A percentile compares a stretch with the other conserved stretches of the same genome.
These are phyloP conservation scores for Malurus splendens DNA, from an alignment of 2,797 vertebrate species.

Conservation along the genomic window DNA sequence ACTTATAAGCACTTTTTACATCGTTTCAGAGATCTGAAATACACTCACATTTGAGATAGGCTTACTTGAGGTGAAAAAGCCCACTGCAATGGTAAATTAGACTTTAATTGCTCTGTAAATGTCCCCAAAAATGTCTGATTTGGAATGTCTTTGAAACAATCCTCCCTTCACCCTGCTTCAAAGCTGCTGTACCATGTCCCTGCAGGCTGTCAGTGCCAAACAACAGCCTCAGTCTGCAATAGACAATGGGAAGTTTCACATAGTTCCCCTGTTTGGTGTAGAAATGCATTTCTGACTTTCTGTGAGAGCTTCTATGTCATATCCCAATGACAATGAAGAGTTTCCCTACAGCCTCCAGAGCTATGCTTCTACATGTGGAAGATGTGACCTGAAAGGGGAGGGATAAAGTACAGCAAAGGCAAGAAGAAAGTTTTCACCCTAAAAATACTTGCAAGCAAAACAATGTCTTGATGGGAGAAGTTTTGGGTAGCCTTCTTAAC, in stretches of 20 bases:
- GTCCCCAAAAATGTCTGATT: neutral
- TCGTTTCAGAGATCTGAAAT: neutral
- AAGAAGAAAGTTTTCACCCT: neutral
- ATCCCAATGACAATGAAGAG: neutral
- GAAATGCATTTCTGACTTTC: neutral
- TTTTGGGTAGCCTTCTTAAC: neutral
- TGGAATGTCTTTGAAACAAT: neutral
- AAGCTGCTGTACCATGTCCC: neutral
- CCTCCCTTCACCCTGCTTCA: neutral
- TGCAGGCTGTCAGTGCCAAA: neutral
- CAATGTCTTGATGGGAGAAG: neutral
- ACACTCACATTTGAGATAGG: neutral
- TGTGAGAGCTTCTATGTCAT: neutral
- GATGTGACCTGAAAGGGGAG: neutral
- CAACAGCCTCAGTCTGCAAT: neutral
- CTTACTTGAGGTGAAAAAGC: neutral
- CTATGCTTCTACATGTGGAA: neutral
- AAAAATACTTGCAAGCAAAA: neutral
- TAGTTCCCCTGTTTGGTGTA: neutral
- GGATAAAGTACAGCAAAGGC: neutral
- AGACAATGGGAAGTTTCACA: neutral
- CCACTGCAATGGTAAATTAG: neutral
- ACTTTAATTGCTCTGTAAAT: neutral
- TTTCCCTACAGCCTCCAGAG: neutral
- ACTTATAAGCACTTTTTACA: neutral